Conservation (phyloP, 2,113 vertebrate genomes). For the Lota lota region DNA sequence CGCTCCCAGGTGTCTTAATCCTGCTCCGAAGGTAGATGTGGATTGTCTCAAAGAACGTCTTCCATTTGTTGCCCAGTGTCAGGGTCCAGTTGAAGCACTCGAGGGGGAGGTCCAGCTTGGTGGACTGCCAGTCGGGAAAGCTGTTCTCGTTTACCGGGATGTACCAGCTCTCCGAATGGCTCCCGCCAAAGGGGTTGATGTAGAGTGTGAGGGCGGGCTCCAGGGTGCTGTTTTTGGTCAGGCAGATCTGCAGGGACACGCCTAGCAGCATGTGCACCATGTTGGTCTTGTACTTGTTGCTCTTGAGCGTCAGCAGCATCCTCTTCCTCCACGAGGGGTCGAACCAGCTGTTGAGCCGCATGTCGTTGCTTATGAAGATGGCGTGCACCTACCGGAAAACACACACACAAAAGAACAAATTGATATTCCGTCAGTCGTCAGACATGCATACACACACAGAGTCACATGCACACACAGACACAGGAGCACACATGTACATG, state of each 20-base stretch:
- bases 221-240: constrained; percentile 96
- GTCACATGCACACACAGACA: not conserved
- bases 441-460: not conserved
- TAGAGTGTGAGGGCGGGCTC: constrained; percentile 93
- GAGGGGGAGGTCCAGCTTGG: constrained; percentile 88
- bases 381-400: constrained; percentile 78
- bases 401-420: not conserved
- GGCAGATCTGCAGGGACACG: constrained; percentile 92
- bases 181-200: constrained; percentile 94
- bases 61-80: constrained; percentile 96
- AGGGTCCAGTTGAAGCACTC: constrained; percentile 97
- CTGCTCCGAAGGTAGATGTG: constrained; percentile 94
- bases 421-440: not conserved
- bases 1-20: constrained; percentile 81
- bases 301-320: constrained; percentile 95
- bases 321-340: constrained; percentile 95
- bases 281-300: constrained; percentile 97
- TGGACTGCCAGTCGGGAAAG: constrained; percentile 94
- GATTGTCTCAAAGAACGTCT: constrained; percentile 96
- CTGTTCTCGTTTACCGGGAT: constrained; percentile 88
- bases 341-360: constrained; percentile 98
- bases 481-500: not conserved
- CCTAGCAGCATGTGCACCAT: constrained; percentile 96
- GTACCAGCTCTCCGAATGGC: constrained; percentile 98
- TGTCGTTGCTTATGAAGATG: constrained; percentile 98